Conservation (phyloP, 2,113 vertebrate species). For the Mesoclemmys tuberculata region DNA sequence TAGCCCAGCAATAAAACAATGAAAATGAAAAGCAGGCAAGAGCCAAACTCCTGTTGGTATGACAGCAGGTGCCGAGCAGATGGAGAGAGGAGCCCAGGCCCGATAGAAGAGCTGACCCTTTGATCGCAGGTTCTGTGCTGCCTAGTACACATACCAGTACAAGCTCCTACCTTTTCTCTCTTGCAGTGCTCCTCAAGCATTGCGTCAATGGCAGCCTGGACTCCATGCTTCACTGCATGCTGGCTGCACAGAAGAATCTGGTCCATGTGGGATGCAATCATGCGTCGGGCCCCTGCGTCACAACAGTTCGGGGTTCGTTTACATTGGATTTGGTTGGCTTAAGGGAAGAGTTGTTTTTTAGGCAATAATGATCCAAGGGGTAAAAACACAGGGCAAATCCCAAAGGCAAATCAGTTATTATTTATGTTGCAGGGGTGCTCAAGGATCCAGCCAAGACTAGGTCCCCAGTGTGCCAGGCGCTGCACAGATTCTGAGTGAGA, state of each 20-base stretch:
- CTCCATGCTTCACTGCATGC: conserved; percentile 14
- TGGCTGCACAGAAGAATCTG: conserved; percentile 53
- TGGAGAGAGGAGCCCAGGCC: background rate
- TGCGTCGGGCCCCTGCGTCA: conserved; percentile 42
- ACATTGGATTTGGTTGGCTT: background rate
- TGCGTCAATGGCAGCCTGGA: conserved; percentile 31
- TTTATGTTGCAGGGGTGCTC: background rate
- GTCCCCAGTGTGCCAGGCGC: background rate
- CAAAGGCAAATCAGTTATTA: background rate
- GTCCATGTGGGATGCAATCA: conserved; percentile 44
- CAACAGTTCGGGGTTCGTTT: background rate
- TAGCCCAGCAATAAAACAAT: background rate
- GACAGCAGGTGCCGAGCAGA: background rate
- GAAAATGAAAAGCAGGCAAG: background rate
- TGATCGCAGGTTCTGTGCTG: background rate
- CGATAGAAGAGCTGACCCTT: background rate
- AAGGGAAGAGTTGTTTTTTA: background rate
- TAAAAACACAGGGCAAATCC: background rate
- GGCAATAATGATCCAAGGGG: background rate
- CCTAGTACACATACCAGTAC: background rate
- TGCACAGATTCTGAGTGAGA: background rate
- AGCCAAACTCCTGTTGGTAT: background rate
- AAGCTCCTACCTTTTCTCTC: conserved; percentile 35
- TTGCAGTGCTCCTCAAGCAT: conserved; percentile 31
- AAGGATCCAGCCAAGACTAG: background rate